Percentiles rank a stretch among this genome's conserved stretches.
These are phyloP conservation scores for Autographa pulchrina DNA, from an alignment of 2,888 invertebrate species.

Conservation along the genomic window DNA sequence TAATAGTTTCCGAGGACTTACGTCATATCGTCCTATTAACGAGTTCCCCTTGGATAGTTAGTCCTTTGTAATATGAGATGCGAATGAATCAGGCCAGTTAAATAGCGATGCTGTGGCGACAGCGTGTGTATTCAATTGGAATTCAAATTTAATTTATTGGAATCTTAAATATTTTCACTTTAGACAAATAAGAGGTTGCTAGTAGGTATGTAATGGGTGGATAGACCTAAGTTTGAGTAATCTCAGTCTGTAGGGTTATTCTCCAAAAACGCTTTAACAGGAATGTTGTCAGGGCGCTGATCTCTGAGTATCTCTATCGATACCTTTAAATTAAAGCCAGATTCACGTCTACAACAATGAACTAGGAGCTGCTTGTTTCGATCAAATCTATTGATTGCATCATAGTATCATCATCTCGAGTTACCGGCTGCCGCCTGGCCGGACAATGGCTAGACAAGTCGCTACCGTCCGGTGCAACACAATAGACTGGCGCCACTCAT, in stretches of 20 bases:
- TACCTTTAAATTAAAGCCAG: too few relatives aligned
- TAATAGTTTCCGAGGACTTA: conserved; percentile 52
- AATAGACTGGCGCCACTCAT: conserved; percentile 55
- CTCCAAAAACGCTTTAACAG: too few relatives aligned
- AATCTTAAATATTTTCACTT: too few relatives aligned
- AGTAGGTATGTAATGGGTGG: too few relatives aligned
- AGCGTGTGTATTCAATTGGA: background rate
- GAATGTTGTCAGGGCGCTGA: too few relatives aligned
- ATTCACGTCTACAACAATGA: background rate
- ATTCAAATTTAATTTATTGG: too few relatives aligned
- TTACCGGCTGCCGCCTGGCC: conserved; percentile 27
- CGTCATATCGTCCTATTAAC: conserved; percentile 60
- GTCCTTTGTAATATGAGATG: conserved; percentile 42
- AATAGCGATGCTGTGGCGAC: conserved; percentile 18
- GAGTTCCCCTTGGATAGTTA: conserved; percentile 55
- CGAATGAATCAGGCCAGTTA: conserved; percentile 40
- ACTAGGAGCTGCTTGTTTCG: background rate
- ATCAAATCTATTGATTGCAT: conserved; percentile 44
- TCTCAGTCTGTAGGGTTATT: too few relatives aligned
- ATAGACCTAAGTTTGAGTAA: too few relatives aligned
- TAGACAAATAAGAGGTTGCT: too few relatives aligned
- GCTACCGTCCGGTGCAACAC: conserved; percentile 46
- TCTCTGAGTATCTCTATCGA: background rate
- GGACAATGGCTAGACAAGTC: conserved; percentile 54
- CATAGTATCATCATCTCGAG: conserved; percentile 47